Percentiles rank a stretch among this genome's conserved stretches.
phyloP scores from a whole-genome alignment of 2,797 vertebrate species.

The Syndactyla subalaris region DNA sequence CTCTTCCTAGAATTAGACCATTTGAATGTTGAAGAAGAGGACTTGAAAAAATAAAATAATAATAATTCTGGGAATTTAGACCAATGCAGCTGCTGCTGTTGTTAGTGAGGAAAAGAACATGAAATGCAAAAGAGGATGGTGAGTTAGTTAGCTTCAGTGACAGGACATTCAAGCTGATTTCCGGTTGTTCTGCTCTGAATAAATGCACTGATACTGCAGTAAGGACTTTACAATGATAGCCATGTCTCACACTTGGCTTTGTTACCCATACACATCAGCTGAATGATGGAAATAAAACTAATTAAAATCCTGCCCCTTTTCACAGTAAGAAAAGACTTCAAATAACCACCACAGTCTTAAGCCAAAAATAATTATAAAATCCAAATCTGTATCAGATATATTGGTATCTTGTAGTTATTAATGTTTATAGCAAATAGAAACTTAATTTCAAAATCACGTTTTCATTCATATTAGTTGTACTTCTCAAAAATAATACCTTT shows the following conservation, averaged over 20 bases:
- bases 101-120: neutral
- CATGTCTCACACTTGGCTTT: neutral
- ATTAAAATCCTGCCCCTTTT: conserved; percentile 57
- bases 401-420: neutral
- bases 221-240: neutral
- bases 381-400: neutral
- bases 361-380: conserved; percentile 53
- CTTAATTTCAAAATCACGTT: neutral
- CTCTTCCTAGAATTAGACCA: neutral
- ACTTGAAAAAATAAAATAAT: neutral
- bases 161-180: conserved; percentile 27
- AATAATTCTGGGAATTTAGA: neutral
- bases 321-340: conserved; percentile 38
- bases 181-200: conserved; percentile 39
- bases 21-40: neutral
- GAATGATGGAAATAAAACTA: conserved; percentile 54
- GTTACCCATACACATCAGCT: neutral
- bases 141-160: neutral
- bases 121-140: conserved; percentile 9
- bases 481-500: neutral
- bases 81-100: conserved; percentile 18
- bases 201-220: neutral
- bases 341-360: conserved; percentile 16
- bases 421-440: neutral
- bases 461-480: neutral